These are phyloP conservation scores for Isichthys henryi DNA, from an alignment of 2,113 vertebrate genomes.

Conservation along the genomic window DNA sequence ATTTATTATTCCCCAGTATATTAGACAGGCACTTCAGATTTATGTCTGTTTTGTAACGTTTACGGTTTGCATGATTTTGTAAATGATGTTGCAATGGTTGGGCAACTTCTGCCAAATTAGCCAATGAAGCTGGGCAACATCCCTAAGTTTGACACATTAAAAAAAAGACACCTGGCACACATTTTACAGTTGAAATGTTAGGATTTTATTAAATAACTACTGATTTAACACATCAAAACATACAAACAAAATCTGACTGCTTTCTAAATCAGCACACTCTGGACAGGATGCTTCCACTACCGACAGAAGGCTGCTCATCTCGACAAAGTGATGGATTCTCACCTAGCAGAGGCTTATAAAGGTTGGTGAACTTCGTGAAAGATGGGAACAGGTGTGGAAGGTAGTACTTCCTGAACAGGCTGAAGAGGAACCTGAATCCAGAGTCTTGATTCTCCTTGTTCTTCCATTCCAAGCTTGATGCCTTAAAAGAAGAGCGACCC, in stretches of 20 bases:
- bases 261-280: not conserved
- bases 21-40: not conserved
- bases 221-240: not conserved
- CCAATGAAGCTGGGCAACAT: not conserved
- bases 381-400: slow-evolving; percentile 93
- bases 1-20: not conserved
- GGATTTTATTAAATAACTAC: not conserved
- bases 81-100: not conserved
- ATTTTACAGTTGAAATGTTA: not conserved
- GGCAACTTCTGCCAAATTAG: not conserved
- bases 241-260: not conserved
- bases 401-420: slow-evolving; percentile 95
- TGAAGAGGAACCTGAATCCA: slow-evolving; percentile 96
- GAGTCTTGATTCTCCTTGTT: slow-evolving; percentile 91
- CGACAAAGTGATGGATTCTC: slow-evolving; percentile 42
- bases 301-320: not conserved
- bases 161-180: not conserved
- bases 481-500: slow-evolving; percentile 55
- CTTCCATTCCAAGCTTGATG: slow-evolving; percentile 92
- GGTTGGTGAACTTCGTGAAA: slow-evolving; percentile 90
- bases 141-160: not conserved
- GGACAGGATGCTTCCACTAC: not conserved
- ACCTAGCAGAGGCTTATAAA: slow-evolving; percentile 97
- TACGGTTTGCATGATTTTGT: not conserved
- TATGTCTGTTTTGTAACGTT: not conserved